Base-by-base conservation (phyloP, 2,797 vertebrate genomes). In the Enteromius fasciolatus region DNA sequence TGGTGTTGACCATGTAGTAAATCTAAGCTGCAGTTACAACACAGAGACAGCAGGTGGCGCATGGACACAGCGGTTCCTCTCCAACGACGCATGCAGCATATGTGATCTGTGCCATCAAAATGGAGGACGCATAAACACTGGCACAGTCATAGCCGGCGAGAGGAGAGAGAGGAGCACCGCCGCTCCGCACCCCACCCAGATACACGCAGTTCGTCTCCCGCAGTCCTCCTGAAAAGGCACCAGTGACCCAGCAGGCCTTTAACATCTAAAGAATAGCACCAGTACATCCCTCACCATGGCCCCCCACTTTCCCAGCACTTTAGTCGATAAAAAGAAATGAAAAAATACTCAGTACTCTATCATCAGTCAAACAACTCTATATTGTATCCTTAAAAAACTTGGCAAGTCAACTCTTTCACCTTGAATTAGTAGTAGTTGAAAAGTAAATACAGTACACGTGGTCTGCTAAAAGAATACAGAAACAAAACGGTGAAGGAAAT, bases 61-160 rank as follows among this genome's bases (percentile, higher is more conserved):
- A 33, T 39, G 61, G 36, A 80, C 76, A 74, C 79, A 64, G 39
- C 52, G 6, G n/a, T 48, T 70, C 68, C 69, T 78, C 76, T 77
- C 46, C 73, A 54, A 61, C 75, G 57, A 75, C 68, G 76, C 82
- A 80, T 83, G 80, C 82, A 82, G 82, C 82, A 85, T 86, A 87
- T 88, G 84, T 81, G 80, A 88, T 87, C 86, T 79, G 86, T 87
- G 86, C 86, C 86, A 88, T 87, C 87, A 88, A 88, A 88, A 88
- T 88, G 87, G 87, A 88, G 86, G 87, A 75, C 76, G 70, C 79
- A 81, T 76, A 72, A 82, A 82, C 68, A 82, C 83, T 84, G 85
- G 75, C 82, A 84, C 78, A 77, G 80, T 78, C 82, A 76, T 64
- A 57, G 20, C 70, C 6, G 15, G 77, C 23, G 36, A 80, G 54